Evolutionary conservation across 2,888 invertebrate species (phyloP), one percentile per base, ranked within the genome.

Genomic region (Lypha dubia): DNA sequence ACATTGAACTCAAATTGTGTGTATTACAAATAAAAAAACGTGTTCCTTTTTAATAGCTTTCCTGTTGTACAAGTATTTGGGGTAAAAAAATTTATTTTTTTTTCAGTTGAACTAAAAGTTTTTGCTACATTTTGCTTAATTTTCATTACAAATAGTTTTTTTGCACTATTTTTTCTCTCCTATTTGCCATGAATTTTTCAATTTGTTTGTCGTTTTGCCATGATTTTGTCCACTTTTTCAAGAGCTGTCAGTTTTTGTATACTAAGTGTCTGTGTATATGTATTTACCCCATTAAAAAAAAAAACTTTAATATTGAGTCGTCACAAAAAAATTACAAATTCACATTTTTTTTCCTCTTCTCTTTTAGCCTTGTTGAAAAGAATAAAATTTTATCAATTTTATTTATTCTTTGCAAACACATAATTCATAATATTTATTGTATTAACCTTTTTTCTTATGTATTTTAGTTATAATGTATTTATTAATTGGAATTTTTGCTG

Each of bases 261-360:
- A 87, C 87, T 85, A 86, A 87, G 87, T 87, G 87, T 88, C 86
- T 87, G 13, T 53, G 24, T 53, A 86, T 84, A 86, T 84, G 81
- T 82, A 75, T 79, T 79, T 74, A n/a, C 41, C 44, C 24, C 13
- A 13, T 32, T 13, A 15, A 24, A 77, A 65, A 24, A 67, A 73
- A 63, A 79, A 68, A 62, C 24, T 67, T 75, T 75, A 70, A 65
- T 70, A 81, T 70, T 76, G 70, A 68, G 63, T 63, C 41, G 35
- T 17, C 35, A 79, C n/a, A n/a, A n/a, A 77, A 84, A 63, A 68
- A 74, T 73, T 77, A 79, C 68, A 77, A 84, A 84, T 77, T 84
- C 77, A 60, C 28, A 76, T 28, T 63, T 71, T 75, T 82, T 62
- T 49, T 58, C 20, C n/a, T 28, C 5, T 28, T 28, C 28, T 28